These are phyloP conservation scores for Melanerpes formicivorus DNA, from an alignment of 2,113 vertebrate genomes.

Conservation along the genomic window DNA sequence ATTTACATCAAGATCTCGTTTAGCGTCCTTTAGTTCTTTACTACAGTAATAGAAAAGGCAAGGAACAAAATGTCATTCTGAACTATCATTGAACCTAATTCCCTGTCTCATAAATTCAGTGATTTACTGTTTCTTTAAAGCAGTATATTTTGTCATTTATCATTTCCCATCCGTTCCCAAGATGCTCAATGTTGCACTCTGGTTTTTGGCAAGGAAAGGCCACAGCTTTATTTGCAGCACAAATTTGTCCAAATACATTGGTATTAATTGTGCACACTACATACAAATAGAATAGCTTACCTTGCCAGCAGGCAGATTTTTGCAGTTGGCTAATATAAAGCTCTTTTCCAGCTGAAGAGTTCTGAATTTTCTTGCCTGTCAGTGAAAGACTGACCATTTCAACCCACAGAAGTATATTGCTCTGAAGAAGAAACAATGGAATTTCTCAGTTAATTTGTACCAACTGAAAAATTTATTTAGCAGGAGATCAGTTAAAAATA, in stretches of 20 bases:
- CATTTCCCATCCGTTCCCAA: conserved; percentile 26
- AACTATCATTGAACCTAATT: conserved; percentile 16
- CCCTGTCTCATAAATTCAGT: background rate
- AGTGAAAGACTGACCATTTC: conserved; percentile 18
- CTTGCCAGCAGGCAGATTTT: conserved; percentile 38
- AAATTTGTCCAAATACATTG: conserved; percentile 47
- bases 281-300: conserved; percentile 51
- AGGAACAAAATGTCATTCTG: background rate
- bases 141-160: conserved; percentile 21
- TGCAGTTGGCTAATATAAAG: background rate
- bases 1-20: conserved; percentile 11
- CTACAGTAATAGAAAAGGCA: background rate
- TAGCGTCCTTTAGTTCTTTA: conserved; percentile 5
- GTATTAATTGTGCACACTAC: conserved; percentile 50
- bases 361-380: conserved; percentile 31
- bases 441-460: background rate
- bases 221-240: conserved; percentile 47
- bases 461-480: background rate
- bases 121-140: conserved; percentile 29
- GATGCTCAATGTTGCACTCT: background rate
- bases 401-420: background rate
- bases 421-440: background rate
- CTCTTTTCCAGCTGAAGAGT: background rate
- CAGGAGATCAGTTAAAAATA: background rate
- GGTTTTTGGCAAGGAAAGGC: conserved; percentile 26